Percentiles rank a stretch among this genome's conserved stretches.
Evolutionary conservation across 2,888 invertebrate genomes (phyloP).

Genomic region (Euplagia quadripunctaria): DNA sequence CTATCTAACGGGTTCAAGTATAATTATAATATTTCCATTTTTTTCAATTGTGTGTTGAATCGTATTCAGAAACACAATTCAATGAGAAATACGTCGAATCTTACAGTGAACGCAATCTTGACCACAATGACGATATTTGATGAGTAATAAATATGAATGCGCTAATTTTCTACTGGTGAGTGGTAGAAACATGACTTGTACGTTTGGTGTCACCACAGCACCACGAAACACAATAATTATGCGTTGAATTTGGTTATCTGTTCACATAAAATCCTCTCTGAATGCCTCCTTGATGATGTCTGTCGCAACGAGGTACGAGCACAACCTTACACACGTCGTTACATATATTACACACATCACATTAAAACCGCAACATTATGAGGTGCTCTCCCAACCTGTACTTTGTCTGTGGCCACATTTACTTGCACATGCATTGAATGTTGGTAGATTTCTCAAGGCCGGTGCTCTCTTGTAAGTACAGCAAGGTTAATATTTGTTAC

Average conservation of each 20-base stretch:
- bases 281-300: conserved; percentile 49
- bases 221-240: conserved; percentile 59
- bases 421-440: conserved; percentile 4
- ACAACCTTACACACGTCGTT: conserved; percentile 23
- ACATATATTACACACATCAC: conserved; percentile 23
- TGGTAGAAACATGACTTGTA: conserved; percentile 67
- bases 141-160: conserved; percentile 70
- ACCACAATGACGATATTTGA: conserved; percentile 71
- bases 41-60: conserved; percentile 33
- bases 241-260: conserved; percentile 66
- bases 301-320: conserved; percentile 34
- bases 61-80: too few relatives aligned
- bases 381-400: conserved; percentile 34
- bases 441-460: background rate
- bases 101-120: conserved; percentile 58
- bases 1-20: conserved; percentile 53
- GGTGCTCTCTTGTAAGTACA: background rate
- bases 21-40: conserved; percentile 51
- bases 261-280: conserved; percentile 69
- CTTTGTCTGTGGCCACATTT: conserved; percentile 19
- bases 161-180: conserved; percentile 64
- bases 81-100: conserved; percentile 47
- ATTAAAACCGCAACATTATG: conserved; percentile 53
- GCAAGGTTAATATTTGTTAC: background rate
- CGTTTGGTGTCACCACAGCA: conserved; percentile 65